Evolutionary conservation across 2,113 vertebrate genomes (phyloP).

Genomic region (Caloenas nicobarica): DNA sequence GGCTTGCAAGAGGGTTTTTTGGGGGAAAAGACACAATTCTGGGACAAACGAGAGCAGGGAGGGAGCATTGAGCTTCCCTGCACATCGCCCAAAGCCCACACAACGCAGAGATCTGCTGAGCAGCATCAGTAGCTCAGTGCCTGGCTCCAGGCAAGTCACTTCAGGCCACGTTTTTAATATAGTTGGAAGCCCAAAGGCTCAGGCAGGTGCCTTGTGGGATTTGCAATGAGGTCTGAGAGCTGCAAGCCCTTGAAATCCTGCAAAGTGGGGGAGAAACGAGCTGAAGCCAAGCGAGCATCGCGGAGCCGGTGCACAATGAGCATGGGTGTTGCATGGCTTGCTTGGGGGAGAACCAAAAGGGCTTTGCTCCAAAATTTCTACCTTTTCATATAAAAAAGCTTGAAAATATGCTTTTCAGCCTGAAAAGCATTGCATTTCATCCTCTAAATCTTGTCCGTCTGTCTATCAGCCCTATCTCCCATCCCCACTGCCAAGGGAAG

Average conservation of each 20-base stretch:
- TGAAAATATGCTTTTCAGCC: neutral
- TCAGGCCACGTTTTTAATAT: constrained; percentile 3
- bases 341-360: neutral
- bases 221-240: neutral
- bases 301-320: rapidly evolving
- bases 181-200: constrained; percentile 3
- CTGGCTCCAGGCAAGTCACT: neutral
- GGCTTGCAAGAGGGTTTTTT: neutral
- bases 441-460: neutral
- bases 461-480: neutral
- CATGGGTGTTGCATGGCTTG: neutral
- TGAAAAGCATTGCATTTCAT: neutral
- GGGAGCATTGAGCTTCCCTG: neutral
- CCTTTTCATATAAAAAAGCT: neutral
- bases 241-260: neutral
- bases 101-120: rapidly evolving
- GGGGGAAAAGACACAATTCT: neutral
- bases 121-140: neutral
- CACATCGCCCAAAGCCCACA: rapidly evolving
- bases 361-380: neutral
- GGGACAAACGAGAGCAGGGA: neutral
- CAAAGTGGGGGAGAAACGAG: neutral
- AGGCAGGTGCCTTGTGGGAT: constrained; percentile 4
- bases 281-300: neutral
- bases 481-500: neutral